Evolutionary conservation across 1,140 invertebrate genomes (phyloP), one percentile per base, ranked within the genome.

Genomic region (Neelides sp.): DNA sequence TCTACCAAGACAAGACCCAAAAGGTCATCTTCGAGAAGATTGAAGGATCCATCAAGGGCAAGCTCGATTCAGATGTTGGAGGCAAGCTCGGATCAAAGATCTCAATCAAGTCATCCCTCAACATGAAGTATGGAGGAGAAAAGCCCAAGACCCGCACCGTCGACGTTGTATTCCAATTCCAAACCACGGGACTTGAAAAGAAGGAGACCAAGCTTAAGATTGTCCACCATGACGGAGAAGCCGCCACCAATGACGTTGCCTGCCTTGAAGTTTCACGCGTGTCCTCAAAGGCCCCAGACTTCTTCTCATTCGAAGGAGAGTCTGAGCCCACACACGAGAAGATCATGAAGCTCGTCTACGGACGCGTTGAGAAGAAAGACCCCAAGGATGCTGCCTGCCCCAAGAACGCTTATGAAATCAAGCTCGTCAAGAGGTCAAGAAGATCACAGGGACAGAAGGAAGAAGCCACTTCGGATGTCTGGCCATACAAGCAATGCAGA

Each of bases 401-500:
- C 47, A 34, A 36, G 17, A 55, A 48, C 49, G 10, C 48, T 24
- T 48, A 48, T 20, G 19, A 20, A 20, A 57, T 60, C 49, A 60
- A 57, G 52, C 35, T 51, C 37, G 39, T 42, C 19, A 48, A 50
- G 28, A 48, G 54, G 27, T 42, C 54, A 34, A 54, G 52, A 34
- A 37, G 58, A 13, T 57, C 54, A 23, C 32, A 54, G 27, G 48
- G n/a, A 0, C 58, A 60, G 52, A 50, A 39, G 13, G 55, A 60
- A 35, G 54, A 54, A 30, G 51, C 54, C 30, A 13, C 35, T 0
- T 7, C 3, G 15, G 54, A 60, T 40, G 10, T 5, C 13, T 60
- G 55, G 54, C 58, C 58, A 40, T 60, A 54, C 52, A 54, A 57
- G 44, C 51, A 57, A 46, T 60, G 58, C 12, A 34, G 15, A 10